A percentile compares a stretch with the other conserved stretches of the same genome.
phyloP scores from a whole-genome alignment of 2,888 invertebrate species.

The Amphipoea oculea region DNA sequence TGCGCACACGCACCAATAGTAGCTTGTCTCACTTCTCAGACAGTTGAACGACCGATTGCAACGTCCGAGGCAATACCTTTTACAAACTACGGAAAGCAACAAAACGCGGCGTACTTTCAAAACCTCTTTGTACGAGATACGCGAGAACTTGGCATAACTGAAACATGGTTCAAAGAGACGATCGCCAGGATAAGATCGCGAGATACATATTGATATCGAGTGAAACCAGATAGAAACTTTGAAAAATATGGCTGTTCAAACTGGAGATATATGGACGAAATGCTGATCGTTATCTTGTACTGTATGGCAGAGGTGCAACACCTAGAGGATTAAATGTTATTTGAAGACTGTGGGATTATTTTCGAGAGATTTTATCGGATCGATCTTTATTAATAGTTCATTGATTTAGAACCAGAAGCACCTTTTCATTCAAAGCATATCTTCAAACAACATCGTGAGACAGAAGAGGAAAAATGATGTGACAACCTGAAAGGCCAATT shows the following conservation, averaged over 20 bases:
- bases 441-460: neutral
- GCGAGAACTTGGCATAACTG: slow-evolving; percentile 54
- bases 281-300: slow-evolving; percentile 51
- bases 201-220: slow-evolving; percentile 62
- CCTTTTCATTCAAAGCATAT: neutral
- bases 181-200: slow-evolving; percentile 61
- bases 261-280: slow-evolving; percentile 50
- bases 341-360: slow-evolving; percentile 17
- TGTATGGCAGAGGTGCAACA: slow-evolving; percentile 31
- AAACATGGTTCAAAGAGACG: slow-evolving; percentile 61
- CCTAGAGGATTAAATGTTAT: slow-evolving; percentile 32
- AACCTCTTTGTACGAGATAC: slow-evolving; percentile 61
- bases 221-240: slow-evolving; percentile 58
- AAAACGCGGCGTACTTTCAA: slow-evolving; percentile 71
- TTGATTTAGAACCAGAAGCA: slow-evolving; percentile 1
- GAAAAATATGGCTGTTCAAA: slow-evolving; percentile 58
- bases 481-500: neutral
- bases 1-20: slow-evolving; percentile 61
- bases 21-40: slow-evolving; percentile 53
- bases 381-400: slow-evolving; percentile 18
- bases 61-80: slow-evolving; percentile 64
- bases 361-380: slow-evolving; percentile 21
- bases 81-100: slow-evolving; percentile 69
- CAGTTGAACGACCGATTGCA: slow-evolving; percentile 78
- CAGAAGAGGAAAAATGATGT: neutral